Conservation (phyloP, 1,140 invertebrate genomes). For the Diachasmimorpha longicaudata region DNA sequence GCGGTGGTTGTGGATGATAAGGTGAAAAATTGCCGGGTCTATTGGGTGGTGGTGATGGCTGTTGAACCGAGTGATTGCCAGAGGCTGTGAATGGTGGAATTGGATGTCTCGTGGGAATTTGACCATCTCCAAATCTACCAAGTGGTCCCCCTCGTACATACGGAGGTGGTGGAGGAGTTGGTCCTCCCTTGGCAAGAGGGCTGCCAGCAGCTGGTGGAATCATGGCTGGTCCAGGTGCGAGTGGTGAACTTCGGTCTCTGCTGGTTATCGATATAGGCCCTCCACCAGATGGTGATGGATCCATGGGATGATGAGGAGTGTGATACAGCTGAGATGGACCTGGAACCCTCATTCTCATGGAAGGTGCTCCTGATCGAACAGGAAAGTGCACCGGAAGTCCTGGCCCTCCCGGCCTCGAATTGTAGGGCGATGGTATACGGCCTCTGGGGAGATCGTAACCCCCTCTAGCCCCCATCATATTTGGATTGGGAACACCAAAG, state of each 20-base stretch:
- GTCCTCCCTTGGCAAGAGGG: conserved; percentile 54
- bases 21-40: conserved; percentile 58
- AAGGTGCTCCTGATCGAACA: conserved; percentile 54
- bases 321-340: conserved; percentile 59
- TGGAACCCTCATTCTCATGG: conserved; percentile 56
- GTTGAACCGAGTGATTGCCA: conserved; percentile 47
- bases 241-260: conserved; percentile 54
- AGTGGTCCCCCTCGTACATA: conserved; percentile 48
- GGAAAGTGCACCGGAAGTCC: conserved; percentile 57
- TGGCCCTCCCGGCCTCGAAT: conserved; percentile 44
- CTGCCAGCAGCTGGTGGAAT: conserved; percentile 54
- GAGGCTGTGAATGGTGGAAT: conserved; percentile 54
- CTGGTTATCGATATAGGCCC: conserved; percentile 61
- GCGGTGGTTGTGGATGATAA: conserved; percentile 60
- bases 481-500: conserved; percentile 52
- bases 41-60: conserved; percentile 54
- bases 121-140: conserved; percentile 46
- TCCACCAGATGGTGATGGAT: conserved; percentile 65
- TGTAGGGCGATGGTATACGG: conserved; percentile 58
- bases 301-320: conserved; percentile 63
- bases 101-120: conserved; percentile 51
- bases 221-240: conserved; percentile 47
- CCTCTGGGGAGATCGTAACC: conserved; percentile 57
- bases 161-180: conserved; percentile 54
- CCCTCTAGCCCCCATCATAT: conserved; percentile 55